phyloP scores from a whole-genome alignment of 2,797 vertebrate genomes.

The Ficedula albicollis region DNA sequence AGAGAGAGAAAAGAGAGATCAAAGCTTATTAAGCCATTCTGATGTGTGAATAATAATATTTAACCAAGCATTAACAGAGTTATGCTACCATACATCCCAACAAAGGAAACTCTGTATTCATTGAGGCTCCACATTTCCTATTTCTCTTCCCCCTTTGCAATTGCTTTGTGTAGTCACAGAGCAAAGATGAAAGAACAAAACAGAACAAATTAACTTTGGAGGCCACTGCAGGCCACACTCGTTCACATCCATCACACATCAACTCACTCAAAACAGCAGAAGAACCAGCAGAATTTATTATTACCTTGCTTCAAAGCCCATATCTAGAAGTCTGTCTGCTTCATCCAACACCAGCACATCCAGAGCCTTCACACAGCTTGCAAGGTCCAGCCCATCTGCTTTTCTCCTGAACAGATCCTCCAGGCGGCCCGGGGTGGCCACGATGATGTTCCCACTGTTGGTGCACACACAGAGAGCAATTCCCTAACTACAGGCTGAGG shows the following conservation, averaged over 20 bases:
- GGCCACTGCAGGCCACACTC: rapidly evolving
- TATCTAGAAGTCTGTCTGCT: slow-evolving; percentile 92
- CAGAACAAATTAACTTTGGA: not conserved
- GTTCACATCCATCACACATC: rapidly evolving
- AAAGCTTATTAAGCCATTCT: not conserved
- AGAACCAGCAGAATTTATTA: not conserved
- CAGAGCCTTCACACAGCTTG: slow-evolving; percentile 83
- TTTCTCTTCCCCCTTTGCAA: not conserved
- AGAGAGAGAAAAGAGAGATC: not conserved
- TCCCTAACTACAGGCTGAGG: not conserved
- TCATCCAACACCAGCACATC: slow-evolving; percentile 96
- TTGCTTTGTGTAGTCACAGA: not conserved
- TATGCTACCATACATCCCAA: not conserved
- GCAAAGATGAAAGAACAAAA: not conserved
- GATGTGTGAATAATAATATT: not conserved
- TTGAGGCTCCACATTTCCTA: not conserved
- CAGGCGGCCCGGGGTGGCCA: slow-evolving; percentile 92
- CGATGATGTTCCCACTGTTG: slow-evolving; percentile 89
- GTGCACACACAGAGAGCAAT: not conserved
- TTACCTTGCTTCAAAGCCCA: slow-evolving; percentile 95
- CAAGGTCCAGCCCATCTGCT: slow-evolving; percentile 89
- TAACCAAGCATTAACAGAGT: not conserved
- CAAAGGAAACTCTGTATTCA: not conserved
- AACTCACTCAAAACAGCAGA: not conserved
- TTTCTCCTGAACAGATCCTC: slow-evolving; percentile 96